These are phyloP conservation scores for Chaetophractus vellerosus DNA, from an alignment of 2,797 vertebrate genomes.

Conservation along the genomic window DNA sequence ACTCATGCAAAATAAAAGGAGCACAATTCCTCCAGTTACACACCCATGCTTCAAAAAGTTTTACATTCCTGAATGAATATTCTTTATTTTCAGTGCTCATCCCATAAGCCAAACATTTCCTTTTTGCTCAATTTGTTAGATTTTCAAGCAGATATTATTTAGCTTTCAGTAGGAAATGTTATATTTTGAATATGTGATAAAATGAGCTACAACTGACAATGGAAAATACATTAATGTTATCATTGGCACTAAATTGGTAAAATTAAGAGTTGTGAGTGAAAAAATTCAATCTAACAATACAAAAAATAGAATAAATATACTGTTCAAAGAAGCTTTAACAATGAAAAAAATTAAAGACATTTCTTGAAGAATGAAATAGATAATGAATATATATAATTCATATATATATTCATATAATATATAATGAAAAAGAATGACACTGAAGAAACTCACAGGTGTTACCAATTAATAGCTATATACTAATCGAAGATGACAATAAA, in stretches of 20 bases:
- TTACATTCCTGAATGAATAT: not conserved
- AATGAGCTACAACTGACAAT: not conserved
- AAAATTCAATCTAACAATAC: not conserved
- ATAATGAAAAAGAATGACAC: not conserved
- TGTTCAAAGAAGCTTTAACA: conserved; percentile 9
- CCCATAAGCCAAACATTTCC: not conserved
- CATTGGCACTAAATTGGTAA: not conserved
- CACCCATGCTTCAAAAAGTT: not conserved
- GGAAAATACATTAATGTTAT: too few relatives aligned
- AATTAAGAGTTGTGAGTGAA: not conserved
- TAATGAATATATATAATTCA: too few relatives aligned
- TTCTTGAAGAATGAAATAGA: conserved; percentile 22
- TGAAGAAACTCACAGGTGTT: not conserved
- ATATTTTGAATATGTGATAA: conserved; percentile 42
- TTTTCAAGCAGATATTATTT: not conserved
- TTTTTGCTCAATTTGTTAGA: not conserved
- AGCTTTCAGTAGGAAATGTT: not conserved
- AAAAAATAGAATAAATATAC: not conserved
- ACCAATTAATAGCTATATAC: not conserved
- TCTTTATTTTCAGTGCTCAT: conserved; percentile 17
- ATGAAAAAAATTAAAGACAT: not conserved
- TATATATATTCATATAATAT: too few relatives aligned
- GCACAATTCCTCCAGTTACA: not conserved
- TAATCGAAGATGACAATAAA: conserved; percentile 14
- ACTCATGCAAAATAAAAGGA: not conserved